phyloP scores from a whole-genome alignment of 2,797 vertebrate species.

The Microcaecilia unicolor region DNA sequence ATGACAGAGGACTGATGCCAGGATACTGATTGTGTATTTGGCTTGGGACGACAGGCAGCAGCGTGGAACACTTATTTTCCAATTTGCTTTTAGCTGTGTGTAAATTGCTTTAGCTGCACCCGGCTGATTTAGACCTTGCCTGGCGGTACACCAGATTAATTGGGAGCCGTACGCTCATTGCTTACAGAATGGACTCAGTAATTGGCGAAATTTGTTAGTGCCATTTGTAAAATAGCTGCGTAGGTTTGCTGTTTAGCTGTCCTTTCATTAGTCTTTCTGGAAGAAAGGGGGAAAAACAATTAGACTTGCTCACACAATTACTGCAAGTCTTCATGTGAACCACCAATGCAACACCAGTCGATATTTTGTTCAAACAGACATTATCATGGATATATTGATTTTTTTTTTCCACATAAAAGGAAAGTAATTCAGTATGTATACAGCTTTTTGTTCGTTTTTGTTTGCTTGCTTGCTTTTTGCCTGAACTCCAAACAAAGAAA shows the following conservation, averaged over 20 bases:
- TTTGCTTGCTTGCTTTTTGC: no score
- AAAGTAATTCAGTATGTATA: slow-evolving; percentile 22
- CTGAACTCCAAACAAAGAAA: slow-evolving; percentile 33
- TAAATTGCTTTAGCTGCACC: slow-evolving; percentile 73
- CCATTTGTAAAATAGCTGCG: slow-evolving; percentile 70
- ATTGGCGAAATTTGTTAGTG: slow-evolving; percentile 71
- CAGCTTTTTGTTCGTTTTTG: slow-evolving; percentile 13
- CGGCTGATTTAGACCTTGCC: slow-evolving; percentile 77
- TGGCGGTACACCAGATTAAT: slow-evolving; percentile 71
- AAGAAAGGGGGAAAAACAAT: slow-evolving; percentile 29
- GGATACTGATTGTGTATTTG: slow-evolving; percentile 69
- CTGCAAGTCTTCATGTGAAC: slow-evolving; percentile 34
- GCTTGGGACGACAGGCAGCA: slow-evolving; percentile 61
- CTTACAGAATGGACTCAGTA: slow-evolving; percentile 72
- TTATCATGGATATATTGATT: slow-evolving; percentile 36
- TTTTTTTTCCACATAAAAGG: slow-evolving; percentile 22
- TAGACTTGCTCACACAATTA: slow-evolving; percentile 35
- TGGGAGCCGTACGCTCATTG: slow-evolving; percentile 64
- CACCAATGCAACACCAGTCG: slow-evolving; percentile 12
- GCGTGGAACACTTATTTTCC: slow-evolving; percentile 68
- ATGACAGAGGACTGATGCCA: slow-evolving; percentile 58
- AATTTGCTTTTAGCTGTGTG: slow-evolving; percentile 75
- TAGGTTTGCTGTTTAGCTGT: slow-evolving; percentile 47
- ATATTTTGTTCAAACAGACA: slow-evolving; percentile 42
- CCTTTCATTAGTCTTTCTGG: slow-evolving; percentile 45